Percentiles rank a stretch among this genome's conserved stretches.
Conservation (phyloP, 37 sponge, comb jelly and placozoan species). For the Spongia lamella region DNA sequence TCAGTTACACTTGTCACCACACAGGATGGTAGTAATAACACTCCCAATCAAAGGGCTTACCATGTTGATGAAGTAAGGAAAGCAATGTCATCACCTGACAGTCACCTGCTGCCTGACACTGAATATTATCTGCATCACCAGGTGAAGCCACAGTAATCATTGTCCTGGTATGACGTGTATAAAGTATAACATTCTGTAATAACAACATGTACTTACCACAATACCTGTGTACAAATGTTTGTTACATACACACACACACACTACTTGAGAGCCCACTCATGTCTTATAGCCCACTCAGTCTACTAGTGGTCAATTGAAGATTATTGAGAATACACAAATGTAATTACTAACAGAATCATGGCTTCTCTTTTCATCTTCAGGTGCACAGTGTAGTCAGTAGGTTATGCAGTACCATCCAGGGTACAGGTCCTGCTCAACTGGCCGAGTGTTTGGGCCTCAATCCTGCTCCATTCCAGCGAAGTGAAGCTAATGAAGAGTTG, state of each 20-base stretch:
- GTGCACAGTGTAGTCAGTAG: slow-evolving; percentile 90
- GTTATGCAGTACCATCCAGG: slow-evolving; percentile 89
- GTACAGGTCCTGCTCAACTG: slow-evolving; percentile 78
- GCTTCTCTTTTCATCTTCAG: slow-evolving; percentile 25
- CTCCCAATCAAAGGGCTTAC: slow-evolving; percentile 78
- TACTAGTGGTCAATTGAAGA: too few species aligned
- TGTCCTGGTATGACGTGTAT: background rate
- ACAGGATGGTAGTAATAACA: slow-evolving; percentile 25
- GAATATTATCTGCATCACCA: slow-evolving; percentile 82
- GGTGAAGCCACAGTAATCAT: too few species aligned
- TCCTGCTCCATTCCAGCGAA: too few species aligned
- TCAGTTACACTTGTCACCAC: background rate
- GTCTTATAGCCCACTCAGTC: too few species aligned
- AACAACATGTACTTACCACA: too few species aligned
- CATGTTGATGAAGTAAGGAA: slow-evolving; percentile 79
- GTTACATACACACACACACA: too few species aligned
- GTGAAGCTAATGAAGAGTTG: background rate
- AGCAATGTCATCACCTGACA: slow-evolving; percentile 2
- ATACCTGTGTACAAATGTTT: too few species aligned
- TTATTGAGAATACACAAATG: too few species aligned
- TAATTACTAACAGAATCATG: too few species aligned
- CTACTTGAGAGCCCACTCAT: too few species aligned
- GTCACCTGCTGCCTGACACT: slow-evolving; percentile 54
- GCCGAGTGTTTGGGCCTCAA: slow-evolving; percentile 75
- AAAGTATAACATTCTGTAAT: too few species aligned